phyloP scores from a whole-genome alignment of 2,888 invertebrate species.

The Ethmia dodecea region DNA sequence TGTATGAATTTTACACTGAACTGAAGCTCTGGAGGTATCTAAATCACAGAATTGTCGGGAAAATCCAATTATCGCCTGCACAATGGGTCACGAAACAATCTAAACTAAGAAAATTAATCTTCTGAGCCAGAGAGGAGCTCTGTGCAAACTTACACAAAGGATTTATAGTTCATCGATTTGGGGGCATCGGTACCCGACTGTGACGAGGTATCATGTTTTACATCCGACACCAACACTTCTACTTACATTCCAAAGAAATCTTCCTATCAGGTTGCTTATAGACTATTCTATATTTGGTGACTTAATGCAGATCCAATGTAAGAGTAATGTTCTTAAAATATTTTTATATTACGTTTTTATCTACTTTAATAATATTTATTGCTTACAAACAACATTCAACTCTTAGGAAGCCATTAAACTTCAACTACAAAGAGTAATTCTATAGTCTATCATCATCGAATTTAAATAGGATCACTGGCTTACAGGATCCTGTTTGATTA shows the following conservation, averaged over 20 bases:
- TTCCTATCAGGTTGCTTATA: too few species aligned
- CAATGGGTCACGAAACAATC: slow-evolving; percentile 78
- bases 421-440: slow-evolving; percentile 9
- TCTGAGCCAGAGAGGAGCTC: slow-evolving; percentile 71
- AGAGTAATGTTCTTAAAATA: too few species aligned
- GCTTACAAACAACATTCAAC: neutral
- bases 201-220: slow-evolving; percentile 46
- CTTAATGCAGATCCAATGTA: too few species aligned
- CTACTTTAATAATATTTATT: too few species aligned
- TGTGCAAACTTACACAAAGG: slow-evolving; percentile 76
- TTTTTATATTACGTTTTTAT: too few species aligned
- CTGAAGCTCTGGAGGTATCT: slow-evolving; percentile 58
- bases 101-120: slow-evolving; percentile 78
- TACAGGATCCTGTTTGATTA: slow-evolving; percentile 8
- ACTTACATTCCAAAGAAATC: too few species aligned
- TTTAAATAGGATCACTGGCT: slow-evolving; percentile 11
- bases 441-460: slow-evolving; percentile 10
- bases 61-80: slow-evolving; percentile 76
- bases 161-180: slow-evolving; percentile 76
- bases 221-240: too few species aligned
- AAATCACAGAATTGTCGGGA: slow-evolving; percentile 67
- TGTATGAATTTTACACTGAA: slow-evolving; percentile 40
- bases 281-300: too few species aligned
- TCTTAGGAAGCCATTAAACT: slow-evolving; percentile 7
- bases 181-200: slow-evolving; percentile 51